Conservation (phyloP, 2,797 vertebrate species). For the Limosa lapponica region DNA sequence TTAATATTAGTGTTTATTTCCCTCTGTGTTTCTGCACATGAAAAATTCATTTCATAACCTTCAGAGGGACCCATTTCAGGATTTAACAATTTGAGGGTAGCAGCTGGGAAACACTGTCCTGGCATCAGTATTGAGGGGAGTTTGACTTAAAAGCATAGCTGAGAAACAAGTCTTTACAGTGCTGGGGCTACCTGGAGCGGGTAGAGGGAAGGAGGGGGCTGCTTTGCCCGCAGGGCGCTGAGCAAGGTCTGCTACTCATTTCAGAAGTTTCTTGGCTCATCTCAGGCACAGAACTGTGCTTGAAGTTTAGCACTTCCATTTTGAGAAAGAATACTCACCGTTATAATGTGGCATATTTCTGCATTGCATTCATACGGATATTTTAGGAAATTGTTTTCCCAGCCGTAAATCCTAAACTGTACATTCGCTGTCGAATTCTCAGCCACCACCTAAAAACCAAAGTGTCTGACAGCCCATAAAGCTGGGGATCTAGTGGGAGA, state of each 20-base stretch:
- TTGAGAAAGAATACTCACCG: slow-evolving; percentile 47
- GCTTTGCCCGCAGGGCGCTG: neutral
- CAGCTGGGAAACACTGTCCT: neutral
- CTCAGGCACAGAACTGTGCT: neutral
- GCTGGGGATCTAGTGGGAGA: neutral
- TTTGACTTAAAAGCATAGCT: neutral
- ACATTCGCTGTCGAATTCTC: neutral
- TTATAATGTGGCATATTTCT: slow-evolving; percentile 32
- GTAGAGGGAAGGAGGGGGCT: neutral
- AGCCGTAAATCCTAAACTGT: neutral
- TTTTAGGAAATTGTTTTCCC: slow-evolving; percentile 51
- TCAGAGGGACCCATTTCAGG: neutral
- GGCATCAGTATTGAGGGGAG: neutral
- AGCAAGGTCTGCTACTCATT: slow-evolving; percentile 6
- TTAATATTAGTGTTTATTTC: slow-evolving; percentile 2
- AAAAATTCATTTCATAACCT: slow-evolving; percentile 6
- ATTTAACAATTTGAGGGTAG: neutral
- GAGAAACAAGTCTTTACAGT: neutral
- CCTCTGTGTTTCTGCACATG: neutral
- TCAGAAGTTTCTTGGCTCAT: slow-evolving; percentile 50
- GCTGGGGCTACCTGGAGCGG: neutral
- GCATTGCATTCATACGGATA: slow-evolving; percentile 12
- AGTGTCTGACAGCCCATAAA: slow-evolving; percentile 13
- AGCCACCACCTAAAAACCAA: neutral
- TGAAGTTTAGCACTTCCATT: slow-evolving; percentile 55